Percentiles rank a stretch among this genome's conserved stretches.
Conservation (phyloP, 2,888 invertebrate genomes). For the Fragum fragum region DNA sequence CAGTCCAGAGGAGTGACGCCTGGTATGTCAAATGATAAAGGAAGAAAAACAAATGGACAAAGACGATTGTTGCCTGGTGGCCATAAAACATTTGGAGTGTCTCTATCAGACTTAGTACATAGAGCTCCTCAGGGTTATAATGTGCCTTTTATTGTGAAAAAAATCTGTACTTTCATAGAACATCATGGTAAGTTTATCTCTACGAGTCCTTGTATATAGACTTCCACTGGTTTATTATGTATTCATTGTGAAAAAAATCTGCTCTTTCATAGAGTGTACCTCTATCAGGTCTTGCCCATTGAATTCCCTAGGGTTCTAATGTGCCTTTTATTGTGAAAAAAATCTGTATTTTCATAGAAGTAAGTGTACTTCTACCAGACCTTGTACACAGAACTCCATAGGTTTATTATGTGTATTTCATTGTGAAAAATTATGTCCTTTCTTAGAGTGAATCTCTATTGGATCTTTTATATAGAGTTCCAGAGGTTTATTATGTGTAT, state of each 20-base stretch:
- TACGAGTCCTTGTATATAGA: too few relatives aligned
- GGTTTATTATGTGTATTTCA: too few relatives aligned
- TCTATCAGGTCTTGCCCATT: constrained; percentile 76
- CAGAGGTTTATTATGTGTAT: constrained; percentile 73
- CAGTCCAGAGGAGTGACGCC: constrained; percentile 14
- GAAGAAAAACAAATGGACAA: neutral
- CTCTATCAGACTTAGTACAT: constrained; percentile 78
- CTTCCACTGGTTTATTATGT: too few relatives aligned
- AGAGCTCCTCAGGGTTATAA: constrained; percentile 67
- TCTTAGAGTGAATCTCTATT: constrained; percentile 79
- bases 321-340: constrained; percentile 79
- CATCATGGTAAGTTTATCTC: constrained; percentile 80
- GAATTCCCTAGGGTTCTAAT: constrained; percentile 66
- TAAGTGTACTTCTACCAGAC: too few relatives aligned
- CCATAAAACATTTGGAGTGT: constrained; percentile 78
- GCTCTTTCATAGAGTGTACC: constrained; percentile 80
- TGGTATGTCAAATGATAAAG: constrained; percentile 9
- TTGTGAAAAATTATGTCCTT: too few relatives aligned
- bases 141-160: constrained; percentile 78
- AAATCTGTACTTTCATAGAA: constrained; percentile 79
- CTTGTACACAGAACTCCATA: too few relatives aligned
- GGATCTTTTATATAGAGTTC: constrained; percentile 73
- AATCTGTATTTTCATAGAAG: constrained; percentile 80
- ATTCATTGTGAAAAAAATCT: too few relatives aligned
- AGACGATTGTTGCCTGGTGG: constrained; percentile 71